A percentile compares a stretch with the other conserved stretches of the same genome.
These are phyloP conservation scores for Lithophane socia DNA, from an alignment of 2,888 invertebrate species.

Conservation along the genomic window DNA sequence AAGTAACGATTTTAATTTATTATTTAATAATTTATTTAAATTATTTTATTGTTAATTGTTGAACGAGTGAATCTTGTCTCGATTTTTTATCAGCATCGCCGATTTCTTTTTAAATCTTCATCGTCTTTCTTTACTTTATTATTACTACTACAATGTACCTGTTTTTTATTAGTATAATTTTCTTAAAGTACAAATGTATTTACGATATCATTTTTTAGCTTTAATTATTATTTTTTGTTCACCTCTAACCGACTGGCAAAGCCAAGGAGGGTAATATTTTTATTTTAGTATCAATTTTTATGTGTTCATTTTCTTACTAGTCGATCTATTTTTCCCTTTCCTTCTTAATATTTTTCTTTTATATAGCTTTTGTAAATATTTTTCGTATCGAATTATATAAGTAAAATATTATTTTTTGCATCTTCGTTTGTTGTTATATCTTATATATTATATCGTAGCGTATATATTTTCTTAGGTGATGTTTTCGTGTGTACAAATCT, in stretches of 20 bases:
- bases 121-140: constrained; percentile 56
- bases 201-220: constrained; percentile 75
- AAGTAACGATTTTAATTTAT: constrained; percentile 83
- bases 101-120: constrained; percentile 54
- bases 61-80: constrained; percentile 85
- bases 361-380: constrained; percentile 87
- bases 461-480: constrained; percentile 71
- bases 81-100: constrained; percentile 76
- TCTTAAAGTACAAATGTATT: constrained; percentile 81
- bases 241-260: constrained; percentile 54
- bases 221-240: constrained; percentile 75
- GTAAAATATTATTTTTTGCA: constrained; percentile 85
- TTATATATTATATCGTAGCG: constrained; percentile 57
- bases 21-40: constrained; percentile 87
- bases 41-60: constrained; percentile 74
- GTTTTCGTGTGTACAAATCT: constrained; percentile 73
- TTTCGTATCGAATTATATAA: constrained; percentile 83
- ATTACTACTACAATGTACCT: constrained; percentile 79
- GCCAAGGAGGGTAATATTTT: constrained; percentile 58
- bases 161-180: constrained; percentile 76
- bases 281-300: constrained; percentile 70
- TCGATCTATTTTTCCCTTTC: constrained; percentile 64
- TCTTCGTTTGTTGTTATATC: constrained; percentile 76
- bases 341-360: constrained; percentile 46
- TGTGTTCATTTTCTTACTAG: constrained; percentile 78